Base-by-base conservation (phyloP, 1,140 invertebrate species). In the Steinernema khuongi region DNA sequence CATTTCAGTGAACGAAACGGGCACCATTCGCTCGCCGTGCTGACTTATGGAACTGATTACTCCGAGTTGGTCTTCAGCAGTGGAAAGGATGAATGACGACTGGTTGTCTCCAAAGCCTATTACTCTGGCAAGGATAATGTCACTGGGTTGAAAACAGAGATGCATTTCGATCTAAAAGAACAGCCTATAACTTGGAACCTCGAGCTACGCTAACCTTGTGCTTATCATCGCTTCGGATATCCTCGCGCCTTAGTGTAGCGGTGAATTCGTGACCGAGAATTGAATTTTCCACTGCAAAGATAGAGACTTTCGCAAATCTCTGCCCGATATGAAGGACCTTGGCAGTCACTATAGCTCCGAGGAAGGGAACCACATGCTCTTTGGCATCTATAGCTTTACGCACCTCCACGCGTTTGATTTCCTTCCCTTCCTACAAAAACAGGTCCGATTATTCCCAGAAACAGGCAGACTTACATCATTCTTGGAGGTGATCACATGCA, bases 81-180 rank as follows among this genome's bases (percentile, higher is more conserved):
- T 79, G 71, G 70, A 67, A 1, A 77, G 43, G 50, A 78, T 26
- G 66, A 77, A 77, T 11, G 71, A 75, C 1, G 76, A 32, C 33
- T 73, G 68, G 32, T 77, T 78, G 69, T 77, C 75, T 14, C 76
- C 75, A 50, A 79, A 78, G 0, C 32, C 31, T 18, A 77, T 78
- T 14, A 77, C 76, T 43, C 76, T 7, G 18, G 76, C 76, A 14
- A 77, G 43, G 28, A 77, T 77, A n/a, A 77, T 31, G 43, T 77
- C 76, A 1, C 70, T 71, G 18, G 76, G 75, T 28, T 67, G 68
- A 18, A 79, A 33, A 31, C 76, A 77, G 22, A 73, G 26, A 17
- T 66, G 18, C 19, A 77, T 28, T 28, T 76, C 71, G 26, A 76
- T 68, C 75, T 76, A 74, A 28, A 76, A 22, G 19, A 0, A 1